Conservation (phyloP, 2,797 vertebrate genomes). For the Limosa lapponica region DNA sequence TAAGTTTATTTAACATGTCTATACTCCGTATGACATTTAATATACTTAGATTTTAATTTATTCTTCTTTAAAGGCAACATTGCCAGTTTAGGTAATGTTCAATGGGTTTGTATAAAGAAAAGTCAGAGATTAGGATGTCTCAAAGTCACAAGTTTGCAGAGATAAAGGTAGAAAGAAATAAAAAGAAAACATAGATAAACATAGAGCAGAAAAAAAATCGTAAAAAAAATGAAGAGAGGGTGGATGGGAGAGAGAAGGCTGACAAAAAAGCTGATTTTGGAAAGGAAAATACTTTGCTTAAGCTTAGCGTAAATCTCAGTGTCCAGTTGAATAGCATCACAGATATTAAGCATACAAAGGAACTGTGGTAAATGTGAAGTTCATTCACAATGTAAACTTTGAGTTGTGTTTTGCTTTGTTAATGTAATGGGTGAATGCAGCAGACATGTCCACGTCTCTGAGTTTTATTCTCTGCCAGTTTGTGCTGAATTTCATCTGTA, state of each 20-base stretch:
- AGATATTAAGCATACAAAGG: not conserved
- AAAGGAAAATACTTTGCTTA: not conserved
- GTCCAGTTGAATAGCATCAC: not conserved
- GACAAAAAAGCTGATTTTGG: not conserved
- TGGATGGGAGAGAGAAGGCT: not conserved
- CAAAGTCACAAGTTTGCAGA: constrained; percentile 17
- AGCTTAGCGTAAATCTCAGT: not conserved
- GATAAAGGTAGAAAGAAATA: not conserved
- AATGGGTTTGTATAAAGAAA: constrained; percentile 32
- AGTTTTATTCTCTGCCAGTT: not conserved
- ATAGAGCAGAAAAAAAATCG: not conserved
- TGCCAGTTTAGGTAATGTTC: constrained; percentile 43
- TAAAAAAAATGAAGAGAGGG: not conserved
- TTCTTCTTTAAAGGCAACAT: not conserved
- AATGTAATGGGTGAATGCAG: not conserved
- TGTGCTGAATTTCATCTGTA: not conserved
- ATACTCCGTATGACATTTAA: not conserved
- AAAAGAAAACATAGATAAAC: not conserved
- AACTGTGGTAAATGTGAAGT: not conserved
- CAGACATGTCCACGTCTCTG: not conserved
- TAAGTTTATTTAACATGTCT: constrained; percentile 6
- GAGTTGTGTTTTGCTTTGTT: not conserved
- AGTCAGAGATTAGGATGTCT: constrained; percentile 22
- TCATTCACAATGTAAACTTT: not conserved
- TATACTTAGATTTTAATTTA: not conserved